Conservation (phyloP, 2,113 vertebrate species). For the Diadophis punctatus region DNA sequence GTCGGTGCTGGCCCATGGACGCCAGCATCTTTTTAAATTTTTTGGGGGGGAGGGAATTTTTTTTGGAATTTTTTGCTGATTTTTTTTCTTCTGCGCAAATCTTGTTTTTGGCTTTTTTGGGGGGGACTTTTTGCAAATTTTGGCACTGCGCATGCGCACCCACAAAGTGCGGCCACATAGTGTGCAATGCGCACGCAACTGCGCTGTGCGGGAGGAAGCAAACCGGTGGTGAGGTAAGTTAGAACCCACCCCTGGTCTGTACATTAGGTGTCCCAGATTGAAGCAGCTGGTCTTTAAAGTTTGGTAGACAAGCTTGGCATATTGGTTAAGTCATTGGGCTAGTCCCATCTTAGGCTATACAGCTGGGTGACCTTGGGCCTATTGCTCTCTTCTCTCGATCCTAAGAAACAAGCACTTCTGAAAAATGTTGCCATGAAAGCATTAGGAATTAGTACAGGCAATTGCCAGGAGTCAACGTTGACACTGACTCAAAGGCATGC, state of each 20-base stretch:
- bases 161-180: no score
- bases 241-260: background rate
- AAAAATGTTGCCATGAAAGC: background rate
- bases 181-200: no score
- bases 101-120: no score
- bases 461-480: background rate
- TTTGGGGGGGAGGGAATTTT: no score
- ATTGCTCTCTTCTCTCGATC: background rate
- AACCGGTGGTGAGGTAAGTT: no score
- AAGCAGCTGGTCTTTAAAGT: background rate
- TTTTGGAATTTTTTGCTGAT: no score
- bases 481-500: background rate
- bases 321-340: background rate
- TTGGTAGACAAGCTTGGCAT: background rate
- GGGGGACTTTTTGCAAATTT: no score
- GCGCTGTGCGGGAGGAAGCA: no score
- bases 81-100: no score
- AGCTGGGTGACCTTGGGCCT: background rate
- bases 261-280: background rate
- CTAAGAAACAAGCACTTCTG: background rate
- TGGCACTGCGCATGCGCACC: no score
- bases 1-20: no score
- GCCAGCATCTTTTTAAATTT: no score
- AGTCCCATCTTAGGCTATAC: background rate
- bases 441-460: background rate